These are phyloP conservation scores for Esperia sulphurella DNA, from an alignment of 2,888 invertebrate genomes.

Conservation along the genomic window DNA sequence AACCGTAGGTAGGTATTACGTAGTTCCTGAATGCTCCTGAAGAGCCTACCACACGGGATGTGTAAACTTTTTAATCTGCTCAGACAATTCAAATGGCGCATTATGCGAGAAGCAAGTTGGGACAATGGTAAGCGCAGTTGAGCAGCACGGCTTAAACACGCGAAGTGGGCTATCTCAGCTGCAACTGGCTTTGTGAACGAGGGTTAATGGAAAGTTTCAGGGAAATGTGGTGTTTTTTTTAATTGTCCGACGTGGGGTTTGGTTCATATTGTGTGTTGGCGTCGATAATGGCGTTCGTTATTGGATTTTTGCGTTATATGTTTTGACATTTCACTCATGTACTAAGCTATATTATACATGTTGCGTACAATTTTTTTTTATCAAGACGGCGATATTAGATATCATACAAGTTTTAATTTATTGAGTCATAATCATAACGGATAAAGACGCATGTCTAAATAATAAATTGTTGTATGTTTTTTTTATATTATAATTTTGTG, in stretches of 20 bases:
- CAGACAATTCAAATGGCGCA: conserved; percentile 44
- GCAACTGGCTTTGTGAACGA: not conserved
- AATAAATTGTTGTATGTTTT: no score
- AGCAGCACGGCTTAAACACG: conserved; percentile 35
- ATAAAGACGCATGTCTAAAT: no score
- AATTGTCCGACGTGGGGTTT: not conserved
- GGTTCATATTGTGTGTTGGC: not conserved
- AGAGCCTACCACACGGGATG: conserved; percentile 23
- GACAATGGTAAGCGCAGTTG: conserved; percentile 45
- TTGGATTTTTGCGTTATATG: no score
- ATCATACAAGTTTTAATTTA: no score
- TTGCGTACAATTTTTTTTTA: no score
- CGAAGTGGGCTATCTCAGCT: conserved; percentile 54
- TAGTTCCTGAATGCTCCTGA: conserved; percentile 10
- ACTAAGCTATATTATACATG: no score
- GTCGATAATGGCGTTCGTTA: no score
- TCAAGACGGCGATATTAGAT: no score
- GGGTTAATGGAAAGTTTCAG: conserved; percentile 12
- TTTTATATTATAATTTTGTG: no score
- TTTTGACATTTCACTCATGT: no score
- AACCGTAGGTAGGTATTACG: not conserved
- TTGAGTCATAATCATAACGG: no score
- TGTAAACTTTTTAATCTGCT: conserved; percentile 48
- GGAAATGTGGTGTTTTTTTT: conserved; percentile 6
- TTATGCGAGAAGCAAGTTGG: conserved; percentile 7